Conservation (phyloP, 1,140 invertebrate species). For the Drosophila ananassae region DNA sequence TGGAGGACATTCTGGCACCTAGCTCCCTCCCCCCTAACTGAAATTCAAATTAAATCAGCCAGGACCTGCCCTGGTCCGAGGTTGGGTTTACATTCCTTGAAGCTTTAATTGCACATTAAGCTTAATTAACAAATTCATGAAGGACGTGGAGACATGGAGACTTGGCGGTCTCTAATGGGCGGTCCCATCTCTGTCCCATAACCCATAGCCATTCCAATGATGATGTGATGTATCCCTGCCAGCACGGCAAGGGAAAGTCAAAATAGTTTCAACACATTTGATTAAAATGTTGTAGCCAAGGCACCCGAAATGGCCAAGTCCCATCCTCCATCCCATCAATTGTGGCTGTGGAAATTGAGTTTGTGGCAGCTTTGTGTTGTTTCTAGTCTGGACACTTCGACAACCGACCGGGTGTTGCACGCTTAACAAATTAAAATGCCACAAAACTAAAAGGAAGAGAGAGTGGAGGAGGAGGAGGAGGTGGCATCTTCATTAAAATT, state of each 20-base stretch:
- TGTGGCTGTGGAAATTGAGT: constrained; percentile 52
- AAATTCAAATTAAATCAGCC: constrained; percentile 74
- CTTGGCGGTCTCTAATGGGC: constrained; percentile 39
- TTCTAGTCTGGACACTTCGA: constrained; percentile 30
- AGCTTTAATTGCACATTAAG: constrained; percentile 76
- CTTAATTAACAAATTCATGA: constrained; percentile 82
- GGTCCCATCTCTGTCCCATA: constrained; percentile 2
- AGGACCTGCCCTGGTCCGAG: constrained; percentile 26
- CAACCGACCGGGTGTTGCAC: constrained; percentile 46
- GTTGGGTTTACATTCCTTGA: constrained; percentile 51
- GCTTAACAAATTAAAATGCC: constrained; percentile 77
- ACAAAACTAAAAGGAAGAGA: constrained; percentile 18
- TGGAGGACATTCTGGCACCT: constrained; percentile 52
- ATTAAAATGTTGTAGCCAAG: constrained; percentile 33
- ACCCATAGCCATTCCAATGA: constrained; percentile 16
- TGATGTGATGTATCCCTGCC: constrained; percentile 20
- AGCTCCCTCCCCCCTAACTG: constrained; percentile 14
- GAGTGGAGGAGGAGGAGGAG: background rate
- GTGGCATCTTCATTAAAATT: constrained; percentile 60
- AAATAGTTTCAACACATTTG: constrained; percentile 58
- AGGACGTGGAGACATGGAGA: constrained; percentile 13
- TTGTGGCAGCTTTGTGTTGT: constrained; percentile 53
- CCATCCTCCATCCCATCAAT: constrained; percentile 5
- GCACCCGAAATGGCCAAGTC: background rate
- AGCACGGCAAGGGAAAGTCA: constrained; percentile 1